These are phyloP conservation scores for Hemibagrus guttatus DNA, from an alignment of 2,797 vertebrate species.

Conservation along the genomic window DNA sequence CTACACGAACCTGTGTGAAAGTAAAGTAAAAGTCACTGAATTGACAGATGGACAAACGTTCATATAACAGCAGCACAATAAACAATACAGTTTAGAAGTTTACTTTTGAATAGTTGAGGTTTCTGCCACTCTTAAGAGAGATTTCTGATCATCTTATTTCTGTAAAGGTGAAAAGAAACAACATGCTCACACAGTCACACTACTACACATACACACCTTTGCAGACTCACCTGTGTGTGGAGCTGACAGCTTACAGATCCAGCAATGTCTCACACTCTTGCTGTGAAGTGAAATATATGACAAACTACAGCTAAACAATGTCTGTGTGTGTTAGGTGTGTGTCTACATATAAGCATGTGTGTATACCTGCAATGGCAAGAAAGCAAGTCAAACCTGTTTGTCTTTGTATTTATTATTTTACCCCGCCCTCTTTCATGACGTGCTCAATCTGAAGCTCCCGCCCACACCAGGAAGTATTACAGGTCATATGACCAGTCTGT, in stretches of 20 bases:
- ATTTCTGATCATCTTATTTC: background rate
- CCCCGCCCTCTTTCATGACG: constrained; percentile 5
- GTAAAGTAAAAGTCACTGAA: constrained; percentile 14
- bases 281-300: background rate
- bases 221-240: constrained; percentile 41
- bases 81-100: background rate
- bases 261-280: background rate
- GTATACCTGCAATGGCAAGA: constrained; percentile 22
- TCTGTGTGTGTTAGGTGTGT: background rate
- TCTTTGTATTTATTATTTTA: constrained; percentile 11
- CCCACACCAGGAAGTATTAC: constrained; percentile 35
- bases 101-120: background rate
- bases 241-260: constrained; percentile 6
- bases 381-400: constrained; percentile 47
- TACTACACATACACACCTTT: no score
- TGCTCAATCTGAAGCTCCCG: constrained; percentile 42
- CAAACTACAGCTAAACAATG: background rate
- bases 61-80: background rate
- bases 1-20: constrained; percentile 43
- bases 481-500: constrained; percentile 37
- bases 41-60: constrained; percentile 26
- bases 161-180: background rate
- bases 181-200: no score
- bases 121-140: background rate
- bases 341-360: constrained; percentile 9